Percentiles rank a stretch among this genome's conserved stretches.
phyloP scores from a whole-genome alignment of 1,140 invertebrate species.

The Zaprionus kolodkinae region DNA sequence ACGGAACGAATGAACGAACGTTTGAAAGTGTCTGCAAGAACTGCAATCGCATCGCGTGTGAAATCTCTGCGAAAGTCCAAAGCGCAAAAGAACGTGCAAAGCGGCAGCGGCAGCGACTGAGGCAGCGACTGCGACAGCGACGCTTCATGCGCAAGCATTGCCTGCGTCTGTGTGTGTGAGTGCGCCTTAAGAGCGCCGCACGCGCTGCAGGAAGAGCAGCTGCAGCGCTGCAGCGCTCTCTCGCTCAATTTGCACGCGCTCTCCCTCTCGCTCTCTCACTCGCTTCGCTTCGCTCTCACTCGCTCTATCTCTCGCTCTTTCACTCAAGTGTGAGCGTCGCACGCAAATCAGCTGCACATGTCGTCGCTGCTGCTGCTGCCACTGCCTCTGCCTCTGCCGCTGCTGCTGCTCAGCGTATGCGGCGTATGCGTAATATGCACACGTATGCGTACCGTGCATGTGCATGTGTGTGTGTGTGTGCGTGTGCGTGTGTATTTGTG shows the following conservation, averaged over 20 bases:
- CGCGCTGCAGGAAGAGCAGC: slow-evolving; percentile 69
- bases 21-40: slow-evolving; percentile 84
- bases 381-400: slow-evolving; percentile 40
- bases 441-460: neutral
- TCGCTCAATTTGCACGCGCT: slow-evolving; percentile 20
- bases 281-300: slow-evolving; percentile 8
- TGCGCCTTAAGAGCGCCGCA: slow-evolving; percentile 69
- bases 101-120: slow-evolving; percentile 22
- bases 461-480: slow-evolving; percentile 7
- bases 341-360: slow-evolving; percentile 50
- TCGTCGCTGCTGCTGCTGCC: slow-evolving; percentile 12
- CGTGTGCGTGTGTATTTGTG: slow-evolving; percentile 14
- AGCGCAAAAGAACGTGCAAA: slow-evolving; percentile 73
- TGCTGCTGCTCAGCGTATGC: slow-evolving; percentile 59
- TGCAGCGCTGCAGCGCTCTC: slow-evolving; percentile 46
- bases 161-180: slow-evolving; percentile 45
- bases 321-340: slow-evolving; percentile 47
- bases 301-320: slow-evolving; percentile 28
- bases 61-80: slow-evolving; percentile 84
- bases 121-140: slow-evolving; percentile 20
- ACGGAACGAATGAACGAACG: slow-evolving; percentile 82
- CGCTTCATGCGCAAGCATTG: slow-evolving; percentile 28
- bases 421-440: slow-evolving; percentile 72
- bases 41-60: slow-evolving; percentile 84
- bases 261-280: slow-evolving; percentile 17